Evolutionary conservation across 2,797 vertebrate genomes (phyloP), one percentile per base, ranked within the genome.

Genomic region (Pangasius larnaudii): DNA sequence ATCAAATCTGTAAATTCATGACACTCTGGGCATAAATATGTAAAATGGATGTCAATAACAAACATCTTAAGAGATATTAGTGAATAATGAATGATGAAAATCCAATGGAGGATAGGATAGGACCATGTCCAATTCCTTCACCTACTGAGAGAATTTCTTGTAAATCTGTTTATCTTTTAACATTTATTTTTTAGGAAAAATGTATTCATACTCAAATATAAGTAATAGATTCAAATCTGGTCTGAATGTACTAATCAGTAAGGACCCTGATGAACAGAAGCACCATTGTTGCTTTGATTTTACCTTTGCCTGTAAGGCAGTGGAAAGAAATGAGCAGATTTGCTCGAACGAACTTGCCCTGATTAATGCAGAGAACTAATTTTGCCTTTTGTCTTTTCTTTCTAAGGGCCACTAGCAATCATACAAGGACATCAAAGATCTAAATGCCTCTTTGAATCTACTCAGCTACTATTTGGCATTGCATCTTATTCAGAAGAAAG

Each of bases 401-500:
- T 71, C 71, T 39, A 83, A 79, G 82, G 61, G 56, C 87, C 79
- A 87, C 86, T 63, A 24, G 36, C 77, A 72, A 87, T 85, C 90
- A 89, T 69, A 1, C 13, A 18, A 42, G 58, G 58, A 81, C 58
- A 53, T 63, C 61, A 49, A 69, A 85, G 86, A 90, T 86, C 51
- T 87, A 85, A 85, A 58, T 71, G 84, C 82, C 90, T 88, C 85
- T 89, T 90, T 90, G 84, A 91, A 79, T 71, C 59, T 65, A 86
- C 65, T 67, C 65, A 74, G 77, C 84, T 89, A 89, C 78, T 91
- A 81, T 91, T 92, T 91, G 88, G 85, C 87, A 89, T 90, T 88
- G 90, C 85, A 90, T 88, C 83, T 90, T 85, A 83, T 80, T 81
- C 53, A 84, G 84, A 79, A 78, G 61, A 42, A 56, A 74, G 36